These are phyloP conservation scores for Tetranychus truncatus DNA, from an alignment of 2,888 invertebrate genomes.

Conservation along the genomic window DNA sequence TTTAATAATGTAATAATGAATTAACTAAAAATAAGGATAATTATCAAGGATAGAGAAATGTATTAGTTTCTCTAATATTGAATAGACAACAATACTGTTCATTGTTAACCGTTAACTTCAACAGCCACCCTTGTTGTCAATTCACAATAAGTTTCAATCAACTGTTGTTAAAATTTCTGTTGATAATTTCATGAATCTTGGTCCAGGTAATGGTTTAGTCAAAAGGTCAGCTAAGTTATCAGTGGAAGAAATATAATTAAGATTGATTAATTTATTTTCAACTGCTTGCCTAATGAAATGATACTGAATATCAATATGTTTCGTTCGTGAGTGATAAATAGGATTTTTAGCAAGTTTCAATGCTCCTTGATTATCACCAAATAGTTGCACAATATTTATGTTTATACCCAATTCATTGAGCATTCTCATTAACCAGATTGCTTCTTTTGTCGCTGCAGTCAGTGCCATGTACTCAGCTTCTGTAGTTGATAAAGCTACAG, in stretches of 20 bases:
- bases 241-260: constrained; percentile 23
- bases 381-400: not conserved
- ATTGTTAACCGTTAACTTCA: too few species aligned
- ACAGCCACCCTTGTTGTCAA: too few species aligned
- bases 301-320: constrained; percentile 25
- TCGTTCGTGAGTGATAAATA: constrained; percentile 24
- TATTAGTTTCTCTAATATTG: too few species aligned
- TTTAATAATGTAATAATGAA: too few species aligned
- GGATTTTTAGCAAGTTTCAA: constrained; percentile 25
- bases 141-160: too few species aligned
- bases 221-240: constrained; percentile 27
- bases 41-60: too few species aligned
- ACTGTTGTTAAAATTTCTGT: too few species aligned
- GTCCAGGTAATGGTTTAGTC: constrained; percentile 26
- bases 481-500: constrained; percentile 19
- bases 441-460: constrained; percentile 14
- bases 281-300: constrained; percentile 22
- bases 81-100: too few species aligned
- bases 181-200: not conserved
- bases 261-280: constrained; percentile 16
- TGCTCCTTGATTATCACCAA: constrained; percentile 25
- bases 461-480: constrained; percentile 22
- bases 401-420: constrained; percentile 10
- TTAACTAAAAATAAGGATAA: too few species aligned
- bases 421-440: constrained; percentile 12